phyloP scores from a whole-genome alignment of 1,140 invertebrate species.

The Diachasmimorpha longicaudata region DNA sequence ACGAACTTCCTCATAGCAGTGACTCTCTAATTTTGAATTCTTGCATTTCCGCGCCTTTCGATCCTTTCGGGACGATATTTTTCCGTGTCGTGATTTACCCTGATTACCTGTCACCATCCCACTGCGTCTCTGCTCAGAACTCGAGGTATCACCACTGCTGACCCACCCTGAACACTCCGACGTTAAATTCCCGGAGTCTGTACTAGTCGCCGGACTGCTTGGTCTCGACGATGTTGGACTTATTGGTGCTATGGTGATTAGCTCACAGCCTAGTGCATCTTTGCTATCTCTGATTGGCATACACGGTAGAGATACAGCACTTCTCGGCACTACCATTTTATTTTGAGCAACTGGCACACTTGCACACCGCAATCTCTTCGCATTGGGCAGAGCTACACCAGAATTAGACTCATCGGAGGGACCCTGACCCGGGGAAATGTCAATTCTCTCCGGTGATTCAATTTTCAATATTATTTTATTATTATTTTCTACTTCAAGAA shows the following conservation, averaged over 20 bases:
- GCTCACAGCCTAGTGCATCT: slow-evolving; percentile 37
- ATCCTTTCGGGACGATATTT: slow-evolving; percentile 62
- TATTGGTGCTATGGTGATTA: slow-evolving; percentile 43
- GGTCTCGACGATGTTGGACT: slow-evolving; percentile 56
- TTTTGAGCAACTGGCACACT: slow-evolving; percentile 58
- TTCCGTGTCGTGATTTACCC: slow-evolving; percentile 46
- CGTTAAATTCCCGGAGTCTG: slow-evolving; percentile 71
- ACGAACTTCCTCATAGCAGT: slow-evolving; percentile 76
- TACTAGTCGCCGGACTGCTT: slow-evolving; percentile 57
- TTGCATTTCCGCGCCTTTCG: slow-evolving; percentile 59
- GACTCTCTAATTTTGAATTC: slow-evolving; percentile 51
- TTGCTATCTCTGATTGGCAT: slow-evolving; percentile 58
- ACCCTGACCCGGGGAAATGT: slow-evolving; percentile 31
- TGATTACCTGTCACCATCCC: slow-evolving; percentile 51
- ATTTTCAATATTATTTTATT: slow-evolving; percentile 55
- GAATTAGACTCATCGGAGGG: slow-evolving; percentile 23
- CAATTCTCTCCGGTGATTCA: slow-evolving; percentile 41
- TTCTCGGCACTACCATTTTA: slow-evolving; percentile 55
- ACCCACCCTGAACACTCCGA: slow-evolving; percentile 82
- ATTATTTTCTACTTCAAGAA: slow-evolving; percentile 56
- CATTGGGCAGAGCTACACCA: slow-evolving; percentile 35
- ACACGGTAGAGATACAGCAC: slow-evolving; percentile 58
- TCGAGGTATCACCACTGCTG: slow-evolving; percentile 67
- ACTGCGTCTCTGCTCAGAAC: slow-evolving; percentile 64
- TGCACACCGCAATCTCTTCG: slow-evolving; percentile 57